Conservation (phyloP, 2,113 vertebrate species). For the Neogobius melanostomus region DNA sequence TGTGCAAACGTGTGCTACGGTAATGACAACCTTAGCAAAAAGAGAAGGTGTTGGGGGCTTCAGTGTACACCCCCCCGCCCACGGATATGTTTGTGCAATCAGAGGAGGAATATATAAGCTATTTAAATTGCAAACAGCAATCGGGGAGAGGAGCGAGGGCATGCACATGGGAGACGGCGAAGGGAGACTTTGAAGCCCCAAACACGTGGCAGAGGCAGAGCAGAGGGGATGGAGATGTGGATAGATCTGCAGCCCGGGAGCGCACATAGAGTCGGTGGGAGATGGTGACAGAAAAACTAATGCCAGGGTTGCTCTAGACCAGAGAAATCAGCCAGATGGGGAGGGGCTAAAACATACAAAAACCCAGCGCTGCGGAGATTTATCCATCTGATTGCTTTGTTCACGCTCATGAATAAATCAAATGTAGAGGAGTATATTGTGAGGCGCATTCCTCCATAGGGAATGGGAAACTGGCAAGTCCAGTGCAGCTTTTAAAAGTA, state of each 20-base stretch:
- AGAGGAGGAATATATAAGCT: constrained; percentile 28
- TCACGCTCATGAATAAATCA: constrained; percentile 69
- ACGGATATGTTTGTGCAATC: constrained; percentile 39
- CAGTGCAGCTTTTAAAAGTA: constrained; percentile 22
- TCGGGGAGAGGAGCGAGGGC: constrained; percentile 1
- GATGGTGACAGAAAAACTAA: constrained; percentile 40
- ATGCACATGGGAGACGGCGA: neutral
- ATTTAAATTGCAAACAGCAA: constrained; percentile 37
- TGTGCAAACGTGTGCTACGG: constrained; percentile 37
- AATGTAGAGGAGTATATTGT: constrained; percentile 51
- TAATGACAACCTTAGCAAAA: constrained; percentile 50
- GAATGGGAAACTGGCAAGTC: constrained; percentile 36
- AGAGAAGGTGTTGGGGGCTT: constrained; percentile 45
- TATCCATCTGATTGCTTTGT: constrained; percentile 66
- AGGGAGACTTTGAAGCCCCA: constrained; percentile 37
- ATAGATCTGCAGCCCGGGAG: constrained; percentile 32
- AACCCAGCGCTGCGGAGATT: constrained; percentile 54
- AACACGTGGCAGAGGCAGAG: constrained; percentile 10
- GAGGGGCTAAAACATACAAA: constrained; percentile 57
- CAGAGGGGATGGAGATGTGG: constrained; percentile 20
- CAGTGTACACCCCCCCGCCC: neutral
- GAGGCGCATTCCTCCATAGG: constrained; percentile 42
- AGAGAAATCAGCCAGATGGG: constrained; percentile 40
- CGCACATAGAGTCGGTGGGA: constrained; percentile 11
- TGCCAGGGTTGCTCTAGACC: constrained; percentile 5